Base-by-base conservation (phyloP, 2,888 invertebrate genomes). In the Spisula solida region DNA sequence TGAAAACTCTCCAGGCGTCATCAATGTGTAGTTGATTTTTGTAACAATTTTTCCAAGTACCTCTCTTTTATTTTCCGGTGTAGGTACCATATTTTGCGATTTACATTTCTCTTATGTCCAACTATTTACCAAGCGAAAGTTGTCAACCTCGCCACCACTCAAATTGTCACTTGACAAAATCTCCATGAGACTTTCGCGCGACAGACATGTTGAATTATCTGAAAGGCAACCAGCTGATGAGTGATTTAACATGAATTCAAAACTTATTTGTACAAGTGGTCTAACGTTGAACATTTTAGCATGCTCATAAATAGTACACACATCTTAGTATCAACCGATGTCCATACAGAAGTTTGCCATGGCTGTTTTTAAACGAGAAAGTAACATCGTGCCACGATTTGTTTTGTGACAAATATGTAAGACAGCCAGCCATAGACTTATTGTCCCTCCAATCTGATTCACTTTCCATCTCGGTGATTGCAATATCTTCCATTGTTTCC, bases 301-400 rank as follows among this genome's bases (percentile, higher is more conserved):
- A 25, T 85, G 85, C 20, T 85, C 85, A 31, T 56, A 85, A 20
- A 85, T 80, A 0, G 55, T 34, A 41, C 85, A 85, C 2, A 79
- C 79, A 18, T 31, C 51, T 51, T 12, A 85, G 79, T 51, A 85
- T 85, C 51, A 85, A 34, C n/a, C 79, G 31, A n/a, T 82, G 60
- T 16, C 56, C 82, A 29, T 47, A 51, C 1, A 81, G 48, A 31
- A 70, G 31, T 51, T 81, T 51, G 0, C 48, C 48, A 48, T n/a
- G 2, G n/a, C 12, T 8, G 31, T 70, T 31, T 6, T 14, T 4
- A 70, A 29, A 70, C 12, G 70, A 31, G 70, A 70, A 70, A 1
- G 70, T 14, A 6, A 70, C 31, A 31, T 70, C 70, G 31, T 70
- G 70, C 66, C 66, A 66, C 25, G 10, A 25, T 10, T 66, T 66